Conservation (phyloP, 1,140 invertebrate genomes). For the Penaeus japonicus region DNA sequence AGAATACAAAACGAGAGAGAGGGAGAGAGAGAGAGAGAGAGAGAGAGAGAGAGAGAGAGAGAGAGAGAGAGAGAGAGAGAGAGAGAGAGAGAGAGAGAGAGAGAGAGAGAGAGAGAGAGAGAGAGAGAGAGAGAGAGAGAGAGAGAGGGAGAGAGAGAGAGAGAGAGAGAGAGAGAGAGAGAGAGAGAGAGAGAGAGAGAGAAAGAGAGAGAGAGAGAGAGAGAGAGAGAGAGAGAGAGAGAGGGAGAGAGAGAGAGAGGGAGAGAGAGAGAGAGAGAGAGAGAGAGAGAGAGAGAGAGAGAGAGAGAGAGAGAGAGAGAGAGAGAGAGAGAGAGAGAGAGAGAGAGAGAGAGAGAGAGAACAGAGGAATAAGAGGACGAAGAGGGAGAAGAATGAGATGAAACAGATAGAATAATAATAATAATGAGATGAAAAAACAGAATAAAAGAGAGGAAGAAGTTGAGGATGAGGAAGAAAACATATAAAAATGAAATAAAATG, state of each 20-base stretch:
- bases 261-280: constrained; percentile 56
- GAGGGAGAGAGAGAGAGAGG: constrained; percentile 53
- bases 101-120: not conserved
- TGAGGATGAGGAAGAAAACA: not conserved
- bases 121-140: not conserved
- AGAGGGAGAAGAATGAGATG: not conserved
- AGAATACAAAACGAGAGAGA: not conserved
- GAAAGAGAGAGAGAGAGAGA: constrained; percentile 43
- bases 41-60: not conserved
- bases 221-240: not conserved
- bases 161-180: not conserved
- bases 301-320: not conserved
- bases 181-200: constrained; percentile 13
- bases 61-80: not conserved
- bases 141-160: not conserved
- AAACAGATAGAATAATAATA: not conserved
- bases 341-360: constrained; percentile 16
- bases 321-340: not conserved
- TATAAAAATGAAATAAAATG: not conserved
- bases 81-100: not conserved
- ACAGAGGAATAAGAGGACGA: not conserved
- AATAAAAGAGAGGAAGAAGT: not conserved
- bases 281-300: constrained; percentile 49
- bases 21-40: not conserved
- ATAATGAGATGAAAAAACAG: not conserved